Base-by-base conservation (phyloP, 2,888 invertebrate genomes). In the Trisateles emortualis region DNA sequence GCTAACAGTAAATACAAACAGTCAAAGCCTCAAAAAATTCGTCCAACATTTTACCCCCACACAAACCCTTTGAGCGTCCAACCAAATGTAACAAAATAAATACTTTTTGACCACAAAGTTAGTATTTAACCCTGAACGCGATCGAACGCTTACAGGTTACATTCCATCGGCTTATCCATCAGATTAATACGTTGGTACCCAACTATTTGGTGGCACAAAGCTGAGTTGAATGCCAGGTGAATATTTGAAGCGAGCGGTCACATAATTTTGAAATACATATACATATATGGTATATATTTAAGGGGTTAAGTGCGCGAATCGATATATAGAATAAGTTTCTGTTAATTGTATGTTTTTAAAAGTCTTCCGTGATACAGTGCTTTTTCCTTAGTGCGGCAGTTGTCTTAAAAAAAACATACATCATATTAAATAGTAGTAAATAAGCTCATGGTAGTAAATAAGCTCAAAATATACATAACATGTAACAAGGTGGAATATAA, bases 191-290 rank as follows among this genome's bases (percentile, higher is more conserved):
- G 53, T 63, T 43, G 32, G 44, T 42, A 35, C 61, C 59, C 62
- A 75, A 74, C 78, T 73, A 76, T 77, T 70, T 50, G 65, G 56
- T 39, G 52, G 13, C 49, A 66, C 69, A 75, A 74, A 77, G 72
- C 75, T 64, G 64, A 48, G 58, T 59, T 67, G 63, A 68, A 67
- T 67, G 55, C 64, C 60, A 50, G 64, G 57, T 61, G 65, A 71
- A 76, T 73, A 72, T 69, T 76, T 65, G 58, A 59, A 58, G 47
- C 57, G 49, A 50, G 41, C 32, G 51, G 51, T 52, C 45, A 38
- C 38, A 17, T 16, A 38, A n/a, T 53, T 40, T 17, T 6, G 36
- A 44, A 43, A 53, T 35, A 46, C 44, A 48, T 19, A 30, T 41
- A 13, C 22, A n/a, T 17, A 17, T 30, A 11, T 13, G 19, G 29